A percentile compares a stretch with the other conserved stretches of the same genome.
These are phyloP conservation scores for Epirrhoe tristata DNA, from an alignment of 2,888 invertebrate genomes.

Conservation along the genomic window DNA sequence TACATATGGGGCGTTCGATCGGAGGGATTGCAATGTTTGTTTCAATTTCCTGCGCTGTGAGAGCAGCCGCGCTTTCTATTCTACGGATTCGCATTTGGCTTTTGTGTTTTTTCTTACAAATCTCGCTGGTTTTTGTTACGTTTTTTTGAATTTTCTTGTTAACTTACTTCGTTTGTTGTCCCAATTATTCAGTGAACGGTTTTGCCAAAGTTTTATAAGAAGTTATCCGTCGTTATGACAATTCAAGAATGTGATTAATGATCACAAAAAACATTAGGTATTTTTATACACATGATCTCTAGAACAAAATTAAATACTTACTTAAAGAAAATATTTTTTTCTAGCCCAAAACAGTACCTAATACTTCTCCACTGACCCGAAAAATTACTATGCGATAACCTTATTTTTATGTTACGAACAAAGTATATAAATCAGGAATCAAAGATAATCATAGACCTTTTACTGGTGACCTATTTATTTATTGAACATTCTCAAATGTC, in stretches of 20 bases:
- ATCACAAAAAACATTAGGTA: too few species aligned
- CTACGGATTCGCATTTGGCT: conserved; percentile 47
- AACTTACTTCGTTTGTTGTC: conserved; percentile 25
- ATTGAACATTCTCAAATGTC: conserved; percentile 8
- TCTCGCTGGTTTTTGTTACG: conserved; percentile 25
- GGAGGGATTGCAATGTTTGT: conserved; percentile 77
- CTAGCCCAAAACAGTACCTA: not conserved
- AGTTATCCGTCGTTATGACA: conserved; percentile 5
- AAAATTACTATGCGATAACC: conserved; percentile 21
- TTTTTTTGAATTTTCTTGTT: conserved; percentile 30
- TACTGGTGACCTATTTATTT: conserved; percentile 9
- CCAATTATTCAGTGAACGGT: conserved; percentile 23
- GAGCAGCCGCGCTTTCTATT: conserved; percentile 62
- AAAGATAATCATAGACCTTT: conserved; percentile 5
- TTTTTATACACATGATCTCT: too few species aligned
- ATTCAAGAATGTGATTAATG: not conserved
- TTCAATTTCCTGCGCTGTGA: conserved; percentile 75
- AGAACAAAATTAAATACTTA: too few species aligned
- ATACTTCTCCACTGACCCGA: conserved; percentile 17
- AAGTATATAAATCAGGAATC: conserved; percentile 12
- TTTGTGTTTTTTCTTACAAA: conserved; percentile 41
- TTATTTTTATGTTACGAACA: conserved; percentile 21
- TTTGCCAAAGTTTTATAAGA: conserved; percentile 18
- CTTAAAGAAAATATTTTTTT: not conserved
- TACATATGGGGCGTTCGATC: conserved; percentile 55